These are phyloP conservation scores for Lasioglossum pauxillum DNA, from an alignment of 2,888 invertebrate genomes.

Conservation along the genomic window DNA sequence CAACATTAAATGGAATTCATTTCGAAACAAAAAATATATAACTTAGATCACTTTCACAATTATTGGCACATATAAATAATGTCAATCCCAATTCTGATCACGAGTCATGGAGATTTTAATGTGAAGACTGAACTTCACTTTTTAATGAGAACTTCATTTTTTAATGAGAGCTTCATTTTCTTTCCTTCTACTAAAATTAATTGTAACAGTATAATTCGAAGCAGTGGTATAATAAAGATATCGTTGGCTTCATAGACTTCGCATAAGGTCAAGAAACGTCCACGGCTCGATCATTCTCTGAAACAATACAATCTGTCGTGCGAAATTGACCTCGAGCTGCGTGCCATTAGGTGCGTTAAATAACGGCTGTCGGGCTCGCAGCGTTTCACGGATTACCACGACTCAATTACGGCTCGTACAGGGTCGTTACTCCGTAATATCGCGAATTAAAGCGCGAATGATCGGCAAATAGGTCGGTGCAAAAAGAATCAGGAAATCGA, in stretches of 20 bases:
- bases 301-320: constrained; percentile 6
- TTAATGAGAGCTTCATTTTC: too few species aligned
- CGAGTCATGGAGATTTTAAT: too few species aligned
- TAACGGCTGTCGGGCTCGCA: neutral
- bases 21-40: too few species aligned
- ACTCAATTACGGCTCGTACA: constrained; percentile 36
- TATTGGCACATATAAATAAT: too few species aligned
- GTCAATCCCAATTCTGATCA: too few species aligned
- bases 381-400: neutral
- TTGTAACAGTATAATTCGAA: neutral
- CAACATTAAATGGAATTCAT: too few species aligned
- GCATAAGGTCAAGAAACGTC: neutral
- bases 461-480: neutral
- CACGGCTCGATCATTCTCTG: neutral
- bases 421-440: constrained; percentile 11
- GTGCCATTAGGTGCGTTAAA: neutral
- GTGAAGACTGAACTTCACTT: too few species aligned
- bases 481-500: constrained; percentile 36
- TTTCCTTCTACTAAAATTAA: too few species aligned
- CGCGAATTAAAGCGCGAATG: constrained; percentile 4
- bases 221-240: neutral
- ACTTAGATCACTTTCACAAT: too few species aligned
- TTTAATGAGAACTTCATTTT: too few species aligned
- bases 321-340: neutral
- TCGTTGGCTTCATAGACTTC: neutral